Percentiles rank a stretch among this genome's conserved stretches.
Evolutionary conservation across 2,888 invertebrate species (phyloP).

Genomic region (Scaptomyza cyrtandrae): DNA sequence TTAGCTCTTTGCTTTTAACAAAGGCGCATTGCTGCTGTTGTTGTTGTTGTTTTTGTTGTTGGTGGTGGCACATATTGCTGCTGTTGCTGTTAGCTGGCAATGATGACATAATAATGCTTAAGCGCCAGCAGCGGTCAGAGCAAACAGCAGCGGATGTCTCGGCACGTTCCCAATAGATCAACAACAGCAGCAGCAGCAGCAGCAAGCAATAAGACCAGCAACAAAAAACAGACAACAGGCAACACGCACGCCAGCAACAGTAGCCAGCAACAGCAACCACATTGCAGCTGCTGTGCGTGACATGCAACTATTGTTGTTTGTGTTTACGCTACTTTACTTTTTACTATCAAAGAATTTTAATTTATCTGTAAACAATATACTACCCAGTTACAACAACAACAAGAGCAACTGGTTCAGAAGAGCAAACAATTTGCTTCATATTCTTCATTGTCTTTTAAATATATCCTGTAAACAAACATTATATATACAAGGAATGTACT

Average conservation of each 20-base stretch:
- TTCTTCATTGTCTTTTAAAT: conserved; percentile 35
- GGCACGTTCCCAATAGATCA: conserved; percentile 78
- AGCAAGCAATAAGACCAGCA: too few species aligned
- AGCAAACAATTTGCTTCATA: conserved; percentile 27
- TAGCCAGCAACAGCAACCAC: conserved; percentile 21
- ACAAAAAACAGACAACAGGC: conserved; percentile 14
- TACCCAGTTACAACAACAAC: conserved; percentile 24
- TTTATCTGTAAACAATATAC: conserved; percentile 74
- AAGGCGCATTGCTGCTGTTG: conserved; percentile 37
- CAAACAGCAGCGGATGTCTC: conserved; percentile 64
- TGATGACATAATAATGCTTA: conserved; percentile 79
- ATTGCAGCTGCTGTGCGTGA: conserved; percentile 53
- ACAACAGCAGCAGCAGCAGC: conserved; percentile 50
- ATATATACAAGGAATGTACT: conserved; percentile 2
- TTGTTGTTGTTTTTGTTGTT: conserved; percentile 44
- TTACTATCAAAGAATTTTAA: conserved; percentile 76
- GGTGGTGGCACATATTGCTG: conserved; percentile 55
- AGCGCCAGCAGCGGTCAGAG: conserved; percentile 69
- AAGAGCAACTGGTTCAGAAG: conserved; percentile 15
- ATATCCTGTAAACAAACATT: conserved; percentile 46
- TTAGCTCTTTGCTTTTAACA: conserved; percentile 53
- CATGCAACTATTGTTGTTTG: conserved; percentile 51
- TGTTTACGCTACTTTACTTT: conserved; percentile 53
- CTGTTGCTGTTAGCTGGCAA: conserved; percentile 60
- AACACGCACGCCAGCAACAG: conserved; percentile 39